These are phyloP conservation scores for Micrasema minimum DNA, from an alignment of 1,140 invertebrate genomes.

Conservation along the genomic window DNA sequence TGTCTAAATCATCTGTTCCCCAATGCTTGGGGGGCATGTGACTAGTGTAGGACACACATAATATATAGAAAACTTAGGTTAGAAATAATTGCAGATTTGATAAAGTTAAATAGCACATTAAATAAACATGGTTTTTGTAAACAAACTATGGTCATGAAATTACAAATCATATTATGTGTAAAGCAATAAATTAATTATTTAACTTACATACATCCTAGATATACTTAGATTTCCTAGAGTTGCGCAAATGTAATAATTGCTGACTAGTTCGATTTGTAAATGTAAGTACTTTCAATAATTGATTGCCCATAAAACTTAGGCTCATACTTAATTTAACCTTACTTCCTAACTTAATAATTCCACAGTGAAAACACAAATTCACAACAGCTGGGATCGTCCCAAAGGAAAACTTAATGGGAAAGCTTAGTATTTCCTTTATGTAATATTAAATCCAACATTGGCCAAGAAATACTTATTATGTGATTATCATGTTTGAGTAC, in stretches of 20 bases:
- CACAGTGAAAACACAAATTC: conserved; percentile 47
- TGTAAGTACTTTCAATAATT: conserved; percentile 68
- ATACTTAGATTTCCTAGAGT: conserved; percentile 58
- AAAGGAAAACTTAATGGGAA: conserved; percentile 39
- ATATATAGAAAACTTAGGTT: conserved; percentile 38
- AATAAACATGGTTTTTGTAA: conserved; percentile 50
- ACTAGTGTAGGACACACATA: conserved; percentile 62
- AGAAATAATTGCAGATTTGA: conserved; percentile 40
- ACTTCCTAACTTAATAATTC: conserved; percentile 47
- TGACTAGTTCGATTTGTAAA: conserved; percentile 67
- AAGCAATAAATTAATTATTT: conserved; percentile 54
- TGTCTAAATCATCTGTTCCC: conserved; percentile 49
- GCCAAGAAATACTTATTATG: conserved; percentile 19
- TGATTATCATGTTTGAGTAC: conserved; percentile 14
- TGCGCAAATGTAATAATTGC: conserved; percentile 66
- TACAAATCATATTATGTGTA: conserved; percentile 46
- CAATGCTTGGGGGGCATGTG: conserved; percentile 49
- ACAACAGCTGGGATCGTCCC: conserved; percentile 46
- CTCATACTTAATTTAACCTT: conserved; percentile 50
- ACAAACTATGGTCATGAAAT: conserved; percentile 51
- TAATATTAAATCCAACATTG: conserved; percentile 29
- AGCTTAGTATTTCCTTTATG: conserved; percentile 39
- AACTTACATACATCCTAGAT: conserved; percentile 53
- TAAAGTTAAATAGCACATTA: conserved; percentile 51
- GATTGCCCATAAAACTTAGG: conserved; percentile 55